phyloP scores from a whole-genome alignment of 2,797 vertebrate genomes.

The Pantherophis alleghaniensis region DNA sequence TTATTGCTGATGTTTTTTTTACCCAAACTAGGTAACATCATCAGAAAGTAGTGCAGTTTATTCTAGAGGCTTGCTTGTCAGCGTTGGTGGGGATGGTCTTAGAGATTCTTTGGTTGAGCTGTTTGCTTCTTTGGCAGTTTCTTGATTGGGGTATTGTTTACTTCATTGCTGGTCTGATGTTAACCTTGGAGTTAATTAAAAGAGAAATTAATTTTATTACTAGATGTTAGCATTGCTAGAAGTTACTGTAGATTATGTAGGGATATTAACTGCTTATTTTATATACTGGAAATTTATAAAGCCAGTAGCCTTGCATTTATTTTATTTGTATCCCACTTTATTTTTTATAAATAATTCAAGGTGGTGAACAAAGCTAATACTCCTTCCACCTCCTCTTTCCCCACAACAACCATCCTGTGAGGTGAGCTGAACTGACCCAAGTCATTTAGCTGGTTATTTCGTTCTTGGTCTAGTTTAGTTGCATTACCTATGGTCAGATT shows the following conservation, averaged over 20 bases:
- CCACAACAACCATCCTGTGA: not conserved
- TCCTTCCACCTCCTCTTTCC: not conserved
- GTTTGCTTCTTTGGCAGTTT: not conserved
- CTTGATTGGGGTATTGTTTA: not conserved
- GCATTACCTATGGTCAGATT: not conserved
- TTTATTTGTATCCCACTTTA: not conserved
- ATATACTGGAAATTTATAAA: not conserved
- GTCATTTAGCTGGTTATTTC: not conserved
- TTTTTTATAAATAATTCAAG: not conserved
- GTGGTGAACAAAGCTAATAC: not conserved
- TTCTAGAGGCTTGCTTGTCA: not conserved
- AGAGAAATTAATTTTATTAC: not conserved
- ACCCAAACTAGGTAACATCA: too few relatives aligned
- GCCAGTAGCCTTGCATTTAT: conserved; percentile 6
- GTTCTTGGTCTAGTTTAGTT: not conserved
- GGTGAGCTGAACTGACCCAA: not conserved
- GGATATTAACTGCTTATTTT: not conserved
- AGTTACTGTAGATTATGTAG: not conserved
- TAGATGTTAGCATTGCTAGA: not conserved
- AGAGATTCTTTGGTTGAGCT: too few relatives aligned
- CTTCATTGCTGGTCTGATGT: not conserved
- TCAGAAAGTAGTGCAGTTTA: too few relatives aligned
- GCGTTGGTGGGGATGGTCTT: not conserved
- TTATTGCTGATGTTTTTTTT: too few relatives aligned
- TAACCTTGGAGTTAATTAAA: not conserved